Percentiles rank a stretch among this genome's conserved stretches.
Evolutionary conservation across 1,140 invertebrate genomes (phyloP).

Genomic region (Rhopalosiphum maidis): DNA sequence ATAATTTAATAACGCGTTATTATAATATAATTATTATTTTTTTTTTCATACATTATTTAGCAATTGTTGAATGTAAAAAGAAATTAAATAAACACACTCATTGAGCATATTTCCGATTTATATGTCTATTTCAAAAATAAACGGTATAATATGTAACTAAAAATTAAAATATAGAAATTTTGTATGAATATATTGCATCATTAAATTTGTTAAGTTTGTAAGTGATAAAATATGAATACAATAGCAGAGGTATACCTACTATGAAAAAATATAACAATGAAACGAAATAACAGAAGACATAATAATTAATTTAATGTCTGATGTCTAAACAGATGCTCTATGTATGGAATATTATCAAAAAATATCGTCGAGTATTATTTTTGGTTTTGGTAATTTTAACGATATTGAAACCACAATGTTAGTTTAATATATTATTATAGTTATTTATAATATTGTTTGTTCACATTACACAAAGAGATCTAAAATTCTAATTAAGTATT

Average conservation of each 20-base stretch:
- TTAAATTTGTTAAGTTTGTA: background rate
- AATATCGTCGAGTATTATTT: background rate
- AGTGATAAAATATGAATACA: background rate
- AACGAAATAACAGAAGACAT: background rate
- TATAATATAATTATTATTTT: background rate
- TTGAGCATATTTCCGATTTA: background rate
- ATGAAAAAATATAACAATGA: background rate
- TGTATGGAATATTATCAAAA: background rate
- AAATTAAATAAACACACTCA: background rate
- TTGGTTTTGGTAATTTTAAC: background rate
- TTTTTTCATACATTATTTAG: too few species aligned
- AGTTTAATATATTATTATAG: background rate
- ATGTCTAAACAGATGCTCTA: background rate
- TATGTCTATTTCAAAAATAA: background rate
- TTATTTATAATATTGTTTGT: background rate
- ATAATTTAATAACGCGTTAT: background rate
- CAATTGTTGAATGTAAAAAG: background rate
- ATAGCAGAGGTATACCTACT: background rate
- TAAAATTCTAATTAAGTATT: background rate
- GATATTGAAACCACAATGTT: background rate
- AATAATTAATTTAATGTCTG: background rate
- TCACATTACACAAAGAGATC: background rate
- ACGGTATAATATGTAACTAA: background rate
- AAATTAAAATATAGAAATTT: background rate
- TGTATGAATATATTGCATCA: background rate